A percentile compares a stretch with the other conserved stretches of the same genome.
Evolutionary conservation across 1,140 invertebrate genomes (phyloP).

Genomic region (Muscidifurax raptorellus): DNA sequence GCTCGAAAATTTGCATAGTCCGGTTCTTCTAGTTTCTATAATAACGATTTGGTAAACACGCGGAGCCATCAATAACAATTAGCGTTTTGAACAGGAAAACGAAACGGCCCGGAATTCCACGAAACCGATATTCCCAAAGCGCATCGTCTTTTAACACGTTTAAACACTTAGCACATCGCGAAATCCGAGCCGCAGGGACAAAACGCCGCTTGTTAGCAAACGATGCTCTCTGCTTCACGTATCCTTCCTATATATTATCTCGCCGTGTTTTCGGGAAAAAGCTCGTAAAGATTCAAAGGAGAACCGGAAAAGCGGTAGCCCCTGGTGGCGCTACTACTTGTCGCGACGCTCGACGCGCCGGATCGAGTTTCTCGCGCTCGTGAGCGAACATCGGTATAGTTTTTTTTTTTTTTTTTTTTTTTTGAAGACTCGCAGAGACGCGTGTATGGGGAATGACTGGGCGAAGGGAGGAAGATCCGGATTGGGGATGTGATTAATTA

Average conservation of each 20-base stretch:
- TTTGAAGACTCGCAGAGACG: not conserved
- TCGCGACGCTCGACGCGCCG: constrained; percentile 1
- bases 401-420: not conserved
- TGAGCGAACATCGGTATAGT: not conserved
- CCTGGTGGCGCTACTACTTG: not conserved
- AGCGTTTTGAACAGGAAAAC: no score
- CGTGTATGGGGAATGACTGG: not conserved
- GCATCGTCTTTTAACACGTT: not conserved
- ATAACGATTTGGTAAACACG: no score
- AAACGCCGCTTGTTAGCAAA: constrained; percentile 29
- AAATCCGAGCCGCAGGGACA: constrained; percentile 28
- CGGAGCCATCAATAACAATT: not conserved
- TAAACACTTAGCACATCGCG: not conserved
- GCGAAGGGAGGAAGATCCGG: not conserved
- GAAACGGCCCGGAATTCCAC: not conserved
- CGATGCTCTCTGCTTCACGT: not conserved
- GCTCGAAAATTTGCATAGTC: not conserved
- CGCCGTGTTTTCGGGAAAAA: not conserved
- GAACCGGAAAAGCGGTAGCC: constrained; percentile 26
- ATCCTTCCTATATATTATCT: not conserved
- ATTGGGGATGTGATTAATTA: not conserved
- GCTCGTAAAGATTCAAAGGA: constrained; percentile 1
- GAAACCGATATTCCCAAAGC: not conserved
- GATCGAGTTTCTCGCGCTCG: not conserved
- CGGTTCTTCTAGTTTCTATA: no score